Evolutionary conservation across 2,113 vertebrate genomes (phyloP), one percentile per base, ranked within the genome.

Genomic region (Bothrops jararaca): DNA sequence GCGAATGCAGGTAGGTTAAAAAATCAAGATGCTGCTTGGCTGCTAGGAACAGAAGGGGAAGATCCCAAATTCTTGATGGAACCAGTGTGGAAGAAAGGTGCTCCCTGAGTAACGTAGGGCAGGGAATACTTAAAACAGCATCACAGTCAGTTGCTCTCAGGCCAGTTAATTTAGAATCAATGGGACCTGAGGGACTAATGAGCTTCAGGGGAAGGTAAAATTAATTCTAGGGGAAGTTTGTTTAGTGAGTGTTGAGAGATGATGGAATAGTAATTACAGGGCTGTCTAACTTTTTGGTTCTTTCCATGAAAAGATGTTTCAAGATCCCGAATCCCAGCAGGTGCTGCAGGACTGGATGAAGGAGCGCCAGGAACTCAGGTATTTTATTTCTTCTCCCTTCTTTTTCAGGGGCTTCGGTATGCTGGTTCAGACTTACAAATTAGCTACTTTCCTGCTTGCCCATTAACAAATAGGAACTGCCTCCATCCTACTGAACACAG

Each of bases 321-420:
- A 96, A 22, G 98, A 98, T 64, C 89, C 96, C 0, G 97, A 97
- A 88, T 98, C 98, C 23, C 96, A 96, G 94, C 94, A 96, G 52
- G 96, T 98, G 92, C 95, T 98, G 69, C 94, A 97, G 94, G 98
- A 98, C 92, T 98, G 98, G 98, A 97, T 98, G 93, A 97, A 97
- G 52, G 98, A 98, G 94, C 95, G 98, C 86, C 98, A 98, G 50
- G 98, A 98, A 92, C 97, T 98, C 87, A 97, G 98, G 98, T 98
- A 26, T 48, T 48, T 69, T 23, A 2, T 42, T 39, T 50, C 42
- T 91, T 91, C 13, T 34, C 18, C 22, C 6, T 92, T 10, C 53
- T 13, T 91, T 39, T 45, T 54, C 48, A 10, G 24, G 20, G 20
- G 3, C 6, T 69, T 74, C 15, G 8, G 26, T 86, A 42, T 12